phyloP scores from a whole-genome alignment of 2,888 invertebrate genomes.

The Eilema caniola region DNA sequence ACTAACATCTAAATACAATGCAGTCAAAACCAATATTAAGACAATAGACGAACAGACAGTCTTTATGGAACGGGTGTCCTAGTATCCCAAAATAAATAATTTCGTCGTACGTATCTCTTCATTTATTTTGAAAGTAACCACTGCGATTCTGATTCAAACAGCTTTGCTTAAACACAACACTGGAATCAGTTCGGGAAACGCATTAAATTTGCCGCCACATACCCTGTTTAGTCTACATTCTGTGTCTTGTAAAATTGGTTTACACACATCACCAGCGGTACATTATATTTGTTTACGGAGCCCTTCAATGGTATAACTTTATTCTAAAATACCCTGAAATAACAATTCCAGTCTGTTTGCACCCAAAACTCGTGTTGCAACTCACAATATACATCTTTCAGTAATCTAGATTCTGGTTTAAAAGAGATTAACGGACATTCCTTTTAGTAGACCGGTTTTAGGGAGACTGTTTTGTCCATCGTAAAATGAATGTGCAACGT shows the following conservation, averaged over 20 bases:
- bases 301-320: slow-evolving; percentile 58
- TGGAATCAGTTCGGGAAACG: slow-evolving; percentile 52
- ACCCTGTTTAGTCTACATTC: slow-evolving; percentile 76
- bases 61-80: neutral
- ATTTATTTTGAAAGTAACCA: slow-evolving; percentile 21
- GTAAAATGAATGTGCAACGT: slow-evolving; percentile 58
- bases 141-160: slow-evolving; percentile 32
- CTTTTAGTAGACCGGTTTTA: slow-evolving; percentile 70
- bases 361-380: slow-evolving; percentile 29
- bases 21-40: neutral
- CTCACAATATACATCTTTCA: slow-evolving; percentile 22
- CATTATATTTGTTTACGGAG: slow-evolving; percentile 66
- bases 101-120: neutral
- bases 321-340: slow-evolving; percentile 45
- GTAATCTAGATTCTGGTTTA: slow-evolving; percentile 48
- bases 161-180: slow-evolving; percentile 34
- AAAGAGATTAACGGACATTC: slow-evolving; percentile 57
- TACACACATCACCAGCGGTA: slow-evolving; percentile 57
- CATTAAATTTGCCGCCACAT: slow-evolving; percentile 64
- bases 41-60: neutral
- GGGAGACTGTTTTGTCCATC: slow-evolving; percentile 55
- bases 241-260: slow-evolving; percentile 69
- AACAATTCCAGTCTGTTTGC: slow-evolving; percentile 32
- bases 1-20: neutral
- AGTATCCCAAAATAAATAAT: slow-evolving; percentile 6